phyloP scores from a whole-genome alignment of 2,797 vertebrate genomes.

The Luscinia luscinia region DNA sequence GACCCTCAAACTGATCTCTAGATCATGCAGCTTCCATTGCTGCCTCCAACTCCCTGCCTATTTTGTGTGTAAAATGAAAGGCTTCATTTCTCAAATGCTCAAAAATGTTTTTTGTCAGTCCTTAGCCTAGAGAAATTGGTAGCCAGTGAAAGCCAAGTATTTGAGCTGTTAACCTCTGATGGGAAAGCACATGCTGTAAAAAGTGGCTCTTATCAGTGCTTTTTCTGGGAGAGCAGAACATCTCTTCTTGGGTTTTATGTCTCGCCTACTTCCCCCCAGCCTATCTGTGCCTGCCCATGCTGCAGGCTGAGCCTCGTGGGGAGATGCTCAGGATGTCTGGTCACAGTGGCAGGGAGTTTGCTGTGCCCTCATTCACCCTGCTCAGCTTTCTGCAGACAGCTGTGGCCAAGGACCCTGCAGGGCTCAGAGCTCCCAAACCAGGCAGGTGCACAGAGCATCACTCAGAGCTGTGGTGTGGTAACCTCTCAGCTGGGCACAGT shows the following conservation, averaged over 20 bases:
- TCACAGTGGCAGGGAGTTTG: not conserved
- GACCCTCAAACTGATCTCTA: not conserved
- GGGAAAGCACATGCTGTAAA: not conserved
- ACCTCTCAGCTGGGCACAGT: not conserved
- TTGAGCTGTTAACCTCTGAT: not conserved
- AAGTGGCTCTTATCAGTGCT: not conserved
- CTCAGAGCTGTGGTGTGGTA: rapidly evolving
- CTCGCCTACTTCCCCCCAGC: not conserved
- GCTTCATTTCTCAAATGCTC: not conserved
- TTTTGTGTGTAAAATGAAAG: not conserved
- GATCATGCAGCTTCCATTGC: not conserved
- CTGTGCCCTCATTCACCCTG: not conserved
- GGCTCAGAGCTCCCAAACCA: not conserved
- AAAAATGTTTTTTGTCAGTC: not conserved
- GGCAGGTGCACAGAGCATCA: not conserved
- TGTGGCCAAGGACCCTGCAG: not conserved
- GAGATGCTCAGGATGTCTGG: not conserved
- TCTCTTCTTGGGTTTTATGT: not conserved
- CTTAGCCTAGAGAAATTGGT: not conserved
- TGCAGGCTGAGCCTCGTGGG: not conserved
- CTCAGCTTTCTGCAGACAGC: not conserved
- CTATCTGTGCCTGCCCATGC: not conserved
- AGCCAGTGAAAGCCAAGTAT: not conserved
- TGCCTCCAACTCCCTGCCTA: not conserved
- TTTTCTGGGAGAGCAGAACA: not conserved